Percentiles rank a stretch among this genome's conserved stretches.
These are phyloP conservation scores for Arbacia lixula DNA, from an alignment of 53 echinoderm and acorn worm genomes.

Conservation along the genomic window DNA sequence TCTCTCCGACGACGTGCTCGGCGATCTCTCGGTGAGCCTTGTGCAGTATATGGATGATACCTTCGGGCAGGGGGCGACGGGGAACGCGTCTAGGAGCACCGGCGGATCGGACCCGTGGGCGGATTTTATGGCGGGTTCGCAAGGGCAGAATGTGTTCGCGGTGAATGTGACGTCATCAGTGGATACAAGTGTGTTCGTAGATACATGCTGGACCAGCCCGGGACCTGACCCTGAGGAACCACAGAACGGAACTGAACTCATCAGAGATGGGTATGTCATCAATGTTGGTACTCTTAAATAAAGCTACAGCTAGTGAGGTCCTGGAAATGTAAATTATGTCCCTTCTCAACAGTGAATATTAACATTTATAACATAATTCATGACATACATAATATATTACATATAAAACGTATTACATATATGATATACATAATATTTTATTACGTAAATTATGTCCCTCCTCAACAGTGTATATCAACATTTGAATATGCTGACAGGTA, in stretches of 20 bases:
- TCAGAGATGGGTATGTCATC: slow-evolving; percentile 38
- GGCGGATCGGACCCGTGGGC: neutral
- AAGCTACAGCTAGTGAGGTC: no score
- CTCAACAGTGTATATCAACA: no score
- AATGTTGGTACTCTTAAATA: no score
- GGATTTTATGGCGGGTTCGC: neutral
- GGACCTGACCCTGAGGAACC: slow-evolving; percentile 11
- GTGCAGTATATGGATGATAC: slow-evolving; percentile 52
- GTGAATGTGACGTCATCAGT: slow-evolving; percentile 44
- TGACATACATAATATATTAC: no score
- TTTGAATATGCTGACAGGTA: no score
- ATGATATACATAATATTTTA: no score
- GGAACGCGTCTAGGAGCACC: neutral
- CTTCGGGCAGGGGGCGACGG: neutral
- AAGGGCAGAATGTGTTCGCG: slow-evolving; percentile 24
- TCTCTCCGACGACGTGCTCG: slow-evolving; percentile 30
- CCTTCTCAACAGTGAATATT: no score
- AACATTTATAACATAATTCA: no score
- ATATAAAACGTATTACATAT: no score
- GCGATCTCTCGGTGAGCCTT: slow-evolving; percentile 23
- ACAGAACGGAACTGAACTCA: neutral
- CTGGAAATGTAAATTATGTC: no score
- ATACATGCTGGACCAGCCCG: slow-evolving; percentile 44
- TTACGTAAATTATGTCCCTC: no score
- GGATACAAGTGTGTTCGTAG: slow-evolving; percentile 42